phyloP scores from a whole-genome alignment of 1,140 invertebrate genomes.

The Alviniconcha marisindica region DNA sequence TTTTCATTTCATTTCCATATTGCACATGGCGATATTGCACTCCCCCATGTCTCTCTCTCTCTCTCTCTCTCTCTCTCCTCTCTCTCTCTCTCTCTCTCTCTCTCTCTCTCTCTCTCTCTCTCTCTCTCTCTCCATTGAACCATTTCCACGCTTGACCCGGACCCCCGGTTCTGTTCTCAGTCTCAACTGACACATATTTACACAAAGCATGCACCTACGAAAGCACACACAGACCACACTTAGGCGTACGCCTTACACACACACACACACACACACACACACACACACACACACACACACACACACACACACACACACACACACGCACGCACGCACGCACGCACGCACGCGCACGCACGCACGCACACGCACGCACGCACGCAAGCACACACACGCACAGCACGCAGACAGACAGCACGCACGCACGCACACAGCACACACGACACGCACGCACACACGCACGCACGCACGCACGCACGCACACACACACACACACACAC shows the following conservation, averaged over 20 bases:
- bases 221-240: too few relatives aligned
- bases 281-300: too few relatives aligned
- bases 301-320: too few relatives aligned
- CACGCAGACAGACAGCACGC: conserved; percentile 6
- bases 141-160: too few relatives aligned
- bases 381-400: conserved; percentile 9
- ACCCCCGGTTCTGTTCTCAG: too few relatives aligned
- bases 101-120: conserved; percentile 22
- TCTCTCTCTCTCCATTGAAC: conserved; percentile 22
- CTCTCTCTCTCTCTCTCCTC: neutral
- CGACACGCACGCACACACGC: neutral
- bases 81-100: conserved; percentile 15
- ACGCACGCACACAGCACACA: neutral
- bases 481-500: conserved; percentile 9
- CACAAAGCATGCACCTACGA: too few relatives aligned
- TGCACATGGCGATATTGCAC: too few relatives aligned
- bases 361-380: neutral
- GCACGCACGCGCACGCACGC: neutral
- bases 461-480: neutral
- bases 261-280: too few relatives aligned
- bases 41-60: neutral
- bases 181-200: too few relatives aligned
- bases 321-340: neutral
- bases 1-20: too few relatives aligned
- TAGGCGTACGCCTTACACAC: too few relatives aligned